Percentiles rank a stretch among this genome's conserved stretches.
Conservation (phyloP, 1,140 invertebrate genomes). For the Nasonia vitripennis region DNA sequence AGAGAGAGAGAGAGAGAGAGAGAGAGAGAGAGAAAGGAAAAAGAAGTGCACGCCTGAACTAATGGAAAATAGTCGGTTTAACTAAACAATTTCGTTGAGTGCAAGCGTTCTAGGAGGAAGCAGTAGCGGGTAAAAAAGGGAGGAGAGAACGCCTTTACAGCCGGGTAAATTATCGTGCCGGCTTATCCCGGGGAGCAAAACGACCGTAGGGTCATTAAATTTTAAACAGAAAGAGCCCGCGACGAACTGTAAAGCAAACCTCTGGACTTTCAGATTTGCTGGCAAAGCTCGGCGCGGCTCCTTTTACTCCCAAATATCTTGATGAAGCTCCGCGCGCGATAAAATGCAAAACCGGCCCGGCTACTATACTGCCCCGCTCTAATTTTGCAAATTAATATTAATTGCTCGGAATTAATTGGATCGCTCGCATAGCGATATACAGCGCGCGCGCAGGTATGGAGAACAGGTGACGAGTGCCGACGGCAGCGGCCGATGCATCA, state of each 20-base stretch:
- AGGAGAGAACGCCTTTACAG: slow-evolving; percentile 26
- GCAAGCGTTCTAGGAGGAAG: background rate
- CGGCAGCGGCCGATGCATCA: too few species aligned
- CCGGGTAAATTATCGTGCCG: slow-evolving; percentile 48
- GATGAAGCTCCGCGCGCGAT: slow-evolving; percentile 9
- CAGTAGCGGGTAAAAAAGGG: background rate
- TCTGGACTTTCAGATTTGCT: slow-evolving; percentile 35
- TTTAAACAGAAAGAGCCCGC: slow-evolving; percentile 39
- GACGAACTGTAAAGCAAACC: slow-evolving; percentile 38
- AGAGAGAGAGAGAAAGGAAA: background rate
- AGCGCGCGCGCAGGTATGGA: too few species aligned
- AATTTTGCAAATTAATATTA: background rate
- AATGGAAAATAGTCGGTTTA: slow-evolving; percentile 42
- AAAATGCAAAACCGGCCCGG: background rate
- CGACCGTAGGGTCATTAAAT: slow-evolving; percentile 48
- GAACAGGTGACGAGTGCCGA: too few species aligned
- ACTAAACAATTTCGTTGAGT: slow-evolving; percentile 43
- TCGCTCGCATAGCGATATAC: too few species aligned
- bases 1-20: background rate
- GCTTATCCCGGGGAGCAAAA: slow-evolving; percentile 41
- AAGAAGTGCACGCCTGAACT: background rate
- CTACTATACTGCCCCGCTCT: background rate
- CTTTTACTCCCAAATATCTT: background rate
- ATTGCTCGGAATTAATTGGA: background rate
- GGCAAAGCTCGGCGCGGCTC: background rate